A percentile compares a stretch with the other conserved stretches of the same genome.
phyloP scores from a whole-genome alignment of 2,113 vertebrate genomes.

The Raja brachyura region DNA sequence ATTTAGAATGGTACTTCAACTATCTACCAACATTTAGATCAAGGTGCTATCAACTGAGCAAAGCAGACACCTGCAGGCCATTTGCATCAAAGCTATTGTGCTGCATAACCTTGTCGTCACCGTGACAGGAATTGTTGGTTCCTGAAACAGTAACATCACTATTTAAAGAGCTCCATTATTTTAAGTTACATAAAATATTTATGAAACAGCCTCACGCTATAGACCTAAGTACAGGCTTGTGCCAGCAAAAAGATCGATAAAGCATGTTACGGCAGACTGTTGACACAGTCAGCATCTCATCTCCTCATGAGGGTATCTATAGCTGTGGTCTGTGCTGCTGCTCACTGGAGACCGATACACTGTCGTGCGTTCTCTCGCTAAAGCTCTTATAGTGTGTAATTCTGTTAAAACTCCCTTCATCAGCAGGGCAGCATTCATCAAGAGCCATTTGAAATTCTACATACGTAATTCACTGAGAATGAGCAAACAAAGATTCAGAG shows the following conservation, averaged over 20 bases:
- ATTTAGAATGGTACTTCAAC: neutral
- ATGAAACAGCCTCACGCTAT: slow-evolving; percentile 10
- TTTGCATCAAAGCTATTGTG: neutral
- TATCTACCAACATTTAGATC: neutral
- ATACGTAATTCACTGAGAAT: neutral
- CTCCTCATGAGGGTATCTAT: slow-evolving; percentile 15
- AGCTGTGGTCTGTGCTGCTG: slow-evolving; percentile 1
- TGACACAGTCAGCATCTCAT: slow-evolving; percentile 37
- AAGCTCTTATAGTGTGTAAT: slow-evolving; percentile 8
- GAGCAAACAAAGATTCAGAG: neutral
- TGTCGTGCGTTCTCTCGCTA: neutral
- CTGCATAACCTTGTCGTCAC: neutral
- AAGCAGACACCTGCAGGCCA: neutral
- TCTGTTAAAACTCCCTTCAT: neutral
- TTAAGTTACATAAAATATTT: slow-evolving; percentile 25
- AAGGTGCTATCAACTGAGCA: no score
- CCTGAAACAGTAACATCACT: slow-evolving; percentile 1
- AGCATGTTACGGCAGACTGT: slow-evolving; percentile 28
- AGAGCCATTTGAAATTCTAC: slow-evolving; percentile 10
- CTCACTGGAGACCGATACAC: neutral
- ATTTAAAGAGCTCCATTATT: slow-evolving; percentile 32
- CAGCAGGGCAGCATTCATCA: slow-evolving; percentile 14
- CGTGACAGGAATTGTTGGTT: neutral
- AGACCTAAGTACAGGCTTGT: slow-evolving; percentile 28
- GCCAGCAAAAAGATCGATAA: slow-evolving; percentile 29